Evolutionary conservation across 1,140 invertebrate species (phyloP).

Genomic region (Phortica variegata): DNA sequence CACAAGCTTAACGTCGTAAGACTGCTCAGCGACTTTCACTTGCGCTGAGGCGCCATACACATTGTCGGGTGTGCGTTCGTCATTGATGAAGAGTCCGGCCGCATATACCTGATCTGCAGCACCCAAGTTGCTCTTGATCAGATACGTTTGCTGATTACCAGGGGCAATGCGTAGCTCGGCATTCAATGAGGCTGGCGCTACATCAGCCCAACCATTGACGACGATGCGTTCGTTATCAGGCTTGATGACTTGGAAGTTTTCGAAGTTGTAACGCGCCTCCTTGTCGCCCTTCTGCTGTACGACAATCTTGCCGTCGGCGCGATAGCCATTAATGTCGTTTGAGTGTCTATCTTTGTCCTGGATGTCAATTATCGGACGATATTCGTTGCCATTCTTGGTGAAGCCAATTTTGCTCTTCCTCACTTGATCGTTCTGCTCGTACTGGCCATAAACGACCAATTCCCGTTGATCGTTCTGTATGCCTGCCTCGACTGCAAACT

Average conservation of each 20-base stretch:
- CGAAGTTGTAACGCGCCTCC: slow-evolving; percentile 61
- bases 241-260: slow-evolving; percentile 61
- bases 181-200: slow-evolving; percentile 13
- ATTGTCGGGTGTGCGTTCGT: slow-evolving; percentile 30
- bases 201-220: slow-evolving; percentile 59
- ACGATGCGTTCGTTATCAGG: slow-evolving; percentile 56
- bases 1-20: slow-evolving; percentile 18
- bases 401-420: slow-evolving; percentile 67
- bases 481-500: slow-evolving; percentile 39
- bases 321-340: slow-evolving; percentile 58
- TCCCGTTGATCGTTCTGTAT: slow-evolving; percentile 36
- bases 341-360: slow-evolving; percentile 61
- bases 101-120: slow-evolving; percentile 32
- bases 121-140: slow-evolving; percentile 33
- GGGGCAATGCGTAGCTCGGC: slow-evolving; percentile 30
- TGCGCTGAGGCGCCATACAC: slow-evolving; percentile 33
- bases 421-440: slow-evolving; percentile 62
- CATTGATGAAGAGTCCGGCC: slow-evolving; percentile 34
- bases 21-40: slow-evolving; percentile 17
- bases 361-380: slow-evolving; percentile 69
- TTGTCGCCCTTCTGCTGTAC: slow-evolving; percentile 58
- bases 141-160: slow-evolving; percentile 27
- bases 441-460: slow-evolving; percentile 56
- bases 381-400: slow-evolving; percentile 63
- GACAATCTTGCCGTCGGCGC: slow-evolving; percentile 62